Conservation (phyloP, 2,113 vertebrate genomes). For the Condylura cristata region DNA sequence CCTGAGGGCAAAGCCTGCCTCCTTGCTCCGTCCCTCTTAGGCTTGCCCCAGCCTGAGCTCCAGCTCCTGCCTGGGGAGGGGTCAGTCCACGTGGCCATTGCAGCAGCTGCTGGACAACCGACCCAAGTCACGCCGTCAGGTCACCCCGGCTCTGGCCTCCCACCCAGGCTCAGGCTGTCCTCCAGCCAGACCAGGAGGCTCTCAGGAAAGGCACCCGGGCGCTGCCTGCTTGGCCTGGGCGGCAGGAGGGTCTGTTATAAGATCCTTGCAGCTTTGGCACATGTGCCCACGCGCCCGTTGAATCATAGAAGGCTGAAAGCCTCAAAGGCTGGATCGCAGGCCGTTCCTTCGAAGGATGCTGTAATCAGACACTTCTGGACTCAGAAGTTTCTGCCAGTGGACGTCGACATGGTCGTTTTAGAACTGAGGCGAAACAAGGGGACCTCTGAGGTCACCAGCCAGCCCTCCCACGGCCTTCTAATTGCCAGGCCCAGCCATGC, state of each 20-base stretch:
- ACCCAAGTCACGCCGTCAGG: not conserved
- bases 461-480: not conserved
- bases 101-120: not conserved
- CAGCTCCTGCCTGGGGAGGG: not conserved
- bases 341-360: slow-evolving; percentile 13
- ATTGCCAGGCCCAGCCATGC: too few species aligned
- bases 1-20: not conserved
- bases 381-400: not conserved
- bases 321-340: not conserved
- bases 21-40: not conserved
- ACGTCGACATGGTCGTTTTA: not conserved
- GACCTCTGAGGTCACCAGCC: not conserved
- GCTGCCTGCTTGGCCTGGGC: not conserved
- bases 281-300: not conserved
- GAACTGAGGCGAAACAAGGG: not conserved
- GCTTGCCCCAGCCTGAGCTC: not conserved
- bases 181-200: not conserved
- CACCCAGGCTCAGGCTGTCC: not conserved
- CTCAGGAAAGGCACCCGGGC: not conserved
- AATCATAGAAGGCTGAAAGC: not conserved
- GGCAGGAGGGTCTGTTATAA: not conserved
- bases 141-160: not conserved
- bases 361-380: not conserved
- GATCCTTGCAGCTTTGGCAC: not conserved
- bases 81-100: not conserved